Conservation (phyloP, 2,888 invertebrate genomes). For the Orthosia gothica region DNA sequence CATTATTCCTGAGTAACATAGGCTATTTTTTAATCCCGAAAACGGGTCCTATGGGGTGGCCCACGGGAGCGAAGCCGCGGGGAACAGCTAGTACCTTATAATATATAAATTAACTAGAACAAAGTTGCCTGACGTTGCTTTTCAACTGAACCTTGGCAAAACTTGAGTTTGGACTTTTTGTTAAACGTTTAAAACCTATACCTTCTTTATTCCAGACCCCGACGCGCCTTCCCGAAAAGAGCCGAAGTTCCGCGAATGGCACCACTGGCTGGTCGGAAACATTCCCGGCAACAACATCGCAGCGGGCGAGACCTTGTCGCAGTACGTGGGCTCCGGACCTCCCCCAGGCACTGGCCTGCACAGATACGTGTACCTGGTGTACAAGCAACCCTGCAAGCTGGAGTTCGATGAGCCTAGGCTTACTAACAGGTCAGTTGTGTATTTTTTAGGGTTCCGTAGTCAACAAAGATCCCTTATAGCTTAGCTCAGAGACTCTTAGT, state of each 20-base stretch:
- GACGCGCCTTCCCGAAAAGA: constrained; percentile 97
- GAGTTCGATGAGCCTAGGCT: constrained; percentile 91
- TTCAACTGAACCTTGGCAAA: too few species aligned
- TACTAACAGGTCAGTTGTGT: constrained; percentile 83
- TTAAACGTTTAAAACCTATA: background rate
- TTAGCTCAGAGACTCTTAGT: too few species aligned
- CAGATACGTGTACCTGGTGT: constrained; percentile 95
- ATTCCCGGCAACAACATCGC: constrained; percentile 93
- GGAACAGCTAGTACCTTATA: too few species aligned
- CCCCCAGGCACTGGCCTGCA: constrained; percentile 95
- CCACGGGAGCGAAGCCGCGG: too few species aligned
- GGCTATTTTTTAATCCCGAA: too few species aligned
- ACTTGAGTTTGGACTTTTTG: background rate
- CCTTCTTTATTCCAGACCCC: constrained; percentile 92
- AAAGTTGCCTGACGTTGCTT: too few species aligned
- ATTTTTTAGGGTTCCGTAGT: too few species aligned
- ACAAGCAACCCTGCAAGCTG: constrained; percentile 93
- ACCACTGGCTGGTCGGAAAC: constrained; percentile 96
- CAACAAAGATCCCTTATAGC: too few species aligned
- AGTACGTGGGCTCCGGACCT: constrained; percentile 96
- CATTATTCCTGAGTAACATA: too few species aligned
- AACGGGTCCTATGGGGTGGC: too few species aligned
- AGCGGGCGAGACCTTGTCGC: constrained; percentile 94
- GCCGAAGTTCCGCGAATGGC: constrained; percentile 96
- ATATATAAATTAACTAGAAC: too few species aligned